These are phyloP conservation scores for Hofmannophila pseudospretella DNA, from an alignment of 2,888 invertebrate species.

Conservation along the genomic window DNA sequence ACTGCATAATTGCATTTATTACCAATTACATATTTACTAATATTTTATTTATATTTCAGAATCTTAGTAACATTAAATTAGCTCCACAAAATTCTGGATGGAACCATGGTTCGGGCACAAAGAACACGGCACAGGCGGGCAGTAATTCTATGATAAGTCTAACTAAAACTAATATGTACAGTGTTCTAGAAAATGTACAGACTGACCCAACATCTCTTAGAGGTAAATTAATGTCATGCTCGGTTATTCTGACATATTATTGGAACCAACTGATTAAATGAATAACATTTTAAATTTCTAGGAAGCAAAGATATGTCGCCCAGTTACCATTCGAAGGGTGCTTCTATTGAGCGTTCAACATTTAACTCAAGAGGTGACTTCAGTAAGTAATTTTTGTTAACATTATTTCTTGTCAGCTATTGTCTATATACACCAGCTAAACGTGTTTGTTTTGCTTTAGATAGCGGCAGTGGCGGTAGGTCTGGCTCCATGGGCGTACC, in stretches of 20 bases:
- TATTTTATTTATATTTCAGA: constrained; percentile 42
- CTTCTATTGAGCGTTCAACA: constrained; percentile 69
- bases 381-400: constrained; percentile 40
- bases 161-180: constrained; percentile 53
- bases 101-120: constrained; percentile 64
- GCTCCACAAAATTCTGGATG: constrained; percentile 56
- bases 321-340: constrained; percentile 62
- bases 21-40: too few relatives aligned
- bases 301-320: constrained; percentile 54
- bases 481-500: constrained; percentile 49
- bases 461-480: constrained; percentile 38
- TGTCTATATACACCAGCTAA: too few relatives aligned
- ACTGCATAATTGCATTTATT: too few relatives aligned
- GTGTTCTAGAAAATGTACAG: constrained; percentile 52
- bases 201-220: constrained; percentile 53
- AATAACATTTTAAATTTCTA: constrained; percentile 24
- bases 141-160: constrained; percentile 54
- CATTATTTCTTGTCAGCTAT: neutral
- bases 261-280: neutral
- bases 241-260: too few relatives aligned
- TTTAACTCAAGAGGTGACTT: constrained; percentile 63
- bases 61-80: constrained; percentile 54
- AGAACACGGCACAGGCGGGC: constrained; percentile 44
- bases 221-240: constrained; percentile 38
- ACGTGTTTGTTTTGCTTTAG: constrained; percentile 15